Base-by-base conservation (phyloP, 1,140 invertebrate species). In the Lepidotrigona ventralis region DNA sequence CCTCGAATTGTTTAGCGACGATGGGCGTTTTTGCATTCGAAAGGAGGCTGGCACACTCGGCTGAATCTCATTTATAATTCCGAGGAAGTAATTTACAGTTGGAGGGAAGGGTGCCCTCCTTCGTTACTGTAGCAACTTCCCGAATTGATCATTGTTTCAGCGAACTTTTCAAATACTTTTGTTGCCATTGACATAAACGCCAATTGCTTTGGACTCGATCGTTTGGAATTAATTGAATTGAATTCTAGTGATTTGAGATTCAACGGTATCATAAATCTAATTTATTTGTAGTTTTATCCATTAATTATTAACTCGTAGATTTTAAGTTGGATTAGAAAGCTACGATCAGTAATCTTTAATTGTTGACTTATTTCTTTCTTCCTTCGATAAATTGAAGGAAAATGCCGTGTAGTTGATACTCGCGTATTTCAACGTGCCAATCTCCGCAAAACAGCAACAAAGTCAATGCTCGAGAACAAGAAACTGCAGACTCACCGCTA, bases 341-440 rank as follows among this genome's bases (percentile, higher is more conserved):
- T 46, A 46, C 8, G 39, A 46, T 46, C 39, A 46, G 4, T 39
- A 3, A 33, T 33, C 33, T 33, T 33, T 33, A 33, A 1, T 12
- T 14, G 23, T 17, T 8, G 0, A 1, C 6, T 17, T 8, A 1
- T 26, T 1, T 15, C 0, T 2, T 33, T 33, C 8, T 6, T 33
- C 2, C 9, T 11, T 66, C 1, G 23, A 5, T 39, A 21, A 21
- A 19, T 46, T 21, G 6, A 1, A 33, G 33, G 4, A 33, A 14
- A 69, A 6, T 12, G 5, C 21, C 12, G 29, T 6, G 29, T 6
- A 29, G 21, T 23, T 39, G 33, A 5, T 14, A 46, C 9, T 46
- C 23, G 21, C 4, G 9, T 1, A 33, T 69, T 2, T 23, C 3
- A 29, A 66, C 19, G 12, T 66, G n/a, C 21, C 21, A 12, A 2